Base-by-base conservation (phyloP, 2,797 vertebrate genomes). In the Myioborus melanocephalus region DNA sequence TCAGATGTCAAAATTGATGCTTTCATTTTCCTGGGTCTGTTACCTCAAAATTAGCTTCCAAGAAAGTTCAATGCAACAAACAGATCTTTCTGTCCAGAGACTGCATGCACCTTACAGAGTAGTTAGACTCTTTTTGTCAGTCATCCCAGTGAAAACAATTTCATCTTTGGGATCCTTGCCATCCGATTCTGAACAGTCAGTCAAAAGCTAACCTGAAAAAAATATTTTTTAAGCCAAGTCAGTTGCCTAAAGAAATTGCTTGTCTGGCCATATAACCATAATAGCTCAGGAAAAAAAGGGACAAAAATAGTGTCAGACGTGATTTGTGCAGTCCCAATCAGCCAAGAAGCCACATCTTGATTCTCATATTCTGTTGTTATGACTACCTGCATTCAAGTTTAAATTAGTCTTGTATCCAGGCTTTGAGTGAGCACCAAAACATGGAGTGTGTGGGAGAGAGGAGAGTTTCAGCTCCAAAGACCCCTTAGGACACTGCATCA, bases 1-100 rank as follows among this genome's bases (percentile, higher is more conserved):
- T 96, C 93, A 88, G 89, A 96, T 90, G 80, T 94, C 94, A 96
- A 87, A 96, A 91, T 27, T 20, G 37, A 70, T 96, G 80, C 70
- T 93, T 95, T 72, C 52, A 86, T 90, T 84, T 96, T 95, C 77
- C 66, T 88, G 47, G 83, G 56, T 90, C 77, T 90, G 69, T 94
- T 92, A 83, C 85, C 49, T 91, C 89, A 94, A 90, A 97, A 94
- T 66, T 41, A 88, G 63, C 41, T 93, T 93, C 72, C 39, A 86
- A 69, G 53, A 81, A 72, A 91, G 37, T 78, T 92, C 0, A 0
- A 46, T 75, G 63, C 34, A 66, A 82, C 78, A 90, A 92, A 87
- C 30, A 77, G 21, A 37, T 49, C 39, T 79, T 90, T 90, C 47
- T 91, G 87, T 91, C 84, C 87, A 86, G 69, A 75, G 21, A 83